Evolutionary conservation across 1,140 invertebrate species (phyloP).

Genomic region (Copidosoma floridanum): DNA sequence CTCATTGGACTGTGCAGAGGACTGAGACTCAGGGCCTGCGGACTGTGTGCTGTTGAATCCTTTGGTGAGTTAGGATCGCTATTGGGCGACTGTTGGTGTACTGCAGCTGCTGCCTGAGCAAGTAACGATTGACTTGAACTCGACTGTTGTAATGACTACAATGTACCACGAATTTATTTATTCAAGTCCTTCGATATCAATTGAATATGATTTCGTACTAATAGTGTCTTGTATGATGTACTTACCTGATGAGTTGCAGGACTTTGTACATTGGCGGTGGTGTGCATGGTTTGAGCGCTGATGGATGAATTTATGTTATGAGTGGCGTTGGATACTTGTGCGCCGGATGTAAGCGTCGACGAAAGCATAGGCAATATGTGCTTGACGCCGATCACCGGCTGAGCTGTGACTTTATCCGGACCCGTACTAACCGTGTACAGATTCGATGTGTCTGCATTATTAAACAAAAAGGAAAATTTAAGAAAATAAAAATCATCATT

Average conservation of each 20-base stretch:
- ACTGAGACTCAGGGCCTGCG: conserved; percentile 50
- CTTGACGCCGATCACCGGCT: conserved; percentile 37
- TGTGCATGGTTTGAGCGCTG: conserved; percentile 46
- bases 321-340: conserved; percentile 44
- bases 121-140: conserved; percentile 37
- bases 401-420: conserved; percentile 40
- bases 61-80: conserved; percentile 50
- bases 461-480: background rate
- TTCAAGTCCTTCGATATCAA: too few species aligned
- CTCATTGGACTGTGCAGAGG: conserved; percentile 56
- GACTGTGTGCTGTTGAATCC: conserved; percentile 46
- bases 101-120: conserved; percentile 40
- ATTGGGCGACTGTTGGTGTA: conserved; percentile 37
- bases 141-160: conserved; percentile 38
- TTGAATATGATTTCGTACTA: too few species aligned
- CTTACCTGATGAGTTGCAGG: conserved; percentile 47
- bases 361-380: conserved; percentile 47
- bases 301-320: conserved; percentile 53
- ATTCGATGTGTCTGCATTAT: conserved; percentile 39
- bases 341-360: conserved; percentile 31
- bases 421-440: conserved; percentile 44
- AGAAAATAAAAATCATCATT: background rate
- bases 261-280: conserved; percentile 49
- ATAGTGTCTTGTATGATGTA: too few species aligned
- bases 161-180: too few species aligned